Conservation (phyloP, 2,888 invertebrate species). For the Apodemia mormo region DNA sequence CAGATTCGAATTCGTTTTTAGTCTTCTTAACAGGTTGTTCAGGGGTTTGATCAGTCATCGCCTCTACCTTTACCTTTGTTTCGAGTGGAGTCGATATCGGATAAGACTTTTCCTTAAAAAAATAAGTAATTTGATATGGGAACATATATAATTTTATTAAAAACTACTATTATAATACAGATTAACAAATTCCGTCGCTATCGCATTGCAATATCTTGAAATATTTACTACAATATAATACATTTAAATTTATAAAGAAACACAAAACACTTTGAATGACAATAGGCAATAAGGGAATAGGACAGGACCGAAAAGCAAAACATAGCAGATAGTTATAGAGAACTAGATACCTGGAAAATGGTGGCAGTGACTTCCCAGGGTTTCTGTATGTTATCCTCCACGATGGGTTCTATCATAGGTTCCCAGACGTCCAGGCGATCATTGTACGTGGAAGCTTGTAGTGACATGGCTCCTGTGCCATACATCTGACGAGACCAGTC, state of each 20-base stretch:
- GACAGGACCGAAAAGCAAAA: too few relatives aligned
- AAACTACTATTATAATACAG: too few relatives aligned
- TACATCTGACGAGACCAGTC: slow-evolving; percentile 86
- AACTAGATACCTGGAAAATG: slow-evolving; percentile 74
- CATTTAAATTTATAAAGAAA: too few relatives aligned
- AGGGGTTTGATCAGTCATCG: slow-evolving; percentile 46
- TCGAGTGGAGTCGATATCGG: slow-evolving; percentile 75
- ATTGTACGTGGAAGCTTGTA: slow-evolving; percentile 84
- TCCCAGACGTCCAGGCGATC: slow-evolving; percentile 89
- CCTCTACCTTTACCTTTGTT: slow-evolving; percentile 50
- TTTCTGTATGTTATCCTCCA: slow-evolving; percentile 84
- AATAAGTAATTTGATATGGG: background rate
- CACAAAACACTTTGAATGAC: background rate
- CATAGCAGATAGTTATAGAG: background rate
- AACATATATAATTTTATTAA: too few relatives aligned
- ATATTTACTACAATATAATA: too few relatives aligned
- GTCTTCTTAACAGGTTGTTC: slow-evolving; percentile 48
- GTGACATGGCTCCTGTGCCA: slow-evolving; percentile 61
- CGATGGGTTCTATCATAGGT: slow-evolving; percentile 89
- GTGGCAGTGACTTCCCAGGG: slow-evolving; percentile 88
- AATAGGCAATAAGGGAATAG: background rate
- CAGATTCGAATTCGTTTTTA: slow-evolving; percentile 75
- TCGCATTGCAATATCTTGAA: too few relatives aligned
- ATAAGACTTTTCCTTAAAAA: slow-evolving; percentile 79
- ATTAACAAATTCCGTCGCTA: too few relatives aligned